Evolutionary conservation across 2,797 vertebrate genomes (phyloP).

Genomic region (Rhabdophis nuchalis): DNA sequence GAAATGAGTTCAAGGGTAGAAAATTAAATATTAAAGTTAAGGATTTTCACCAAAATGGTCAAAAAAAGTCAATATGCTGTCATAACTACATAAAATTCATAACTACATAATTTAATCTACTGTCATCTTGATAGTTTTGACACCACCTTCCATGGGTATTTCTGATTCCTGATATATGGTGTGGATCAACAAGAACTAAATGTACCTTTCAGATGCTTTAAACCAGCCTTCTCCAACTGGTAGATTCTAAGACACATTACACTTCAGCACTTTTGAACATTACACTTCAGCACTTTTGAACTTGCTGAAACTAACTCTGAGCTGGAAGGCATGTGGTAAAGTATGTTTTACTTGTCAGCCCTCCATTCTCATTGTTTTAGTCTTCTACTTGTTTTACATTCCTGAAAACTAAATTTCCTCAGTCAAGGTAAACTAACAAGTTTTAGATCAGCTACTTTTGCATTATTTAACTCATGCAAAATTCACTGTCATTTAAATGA

Average conservation of each 20-base stretch:
- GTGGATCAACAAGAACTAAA: not conserved
- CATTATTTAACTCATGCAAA: constrained; percentile 33
- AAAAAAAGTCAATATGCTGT: not conserved
- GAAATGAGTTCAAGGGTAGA: not conserved
- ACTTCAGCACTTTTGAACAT: not conserved
- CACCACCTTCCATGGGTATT: not conserved
- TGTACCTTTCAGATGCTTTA: not conserved
- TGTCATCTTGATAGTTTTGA: not conserved
- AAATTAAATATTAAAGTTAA: not conserved
- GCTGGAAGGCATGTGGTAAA: not conserved
- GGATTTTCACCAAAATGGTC: not conserved
- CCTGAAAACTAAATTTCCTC: constrained; percentile 31
- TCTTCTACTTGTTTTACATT: constrained; percentile 37
- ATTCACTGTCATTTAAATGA: constrained; percentile 26
- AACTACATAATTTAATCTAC: not conserved
- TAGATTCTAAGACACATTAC: not conserved
- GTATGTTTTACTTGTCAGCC: not conserved
- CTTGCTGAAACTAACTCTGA: not conserved
- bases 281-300: not conserved
- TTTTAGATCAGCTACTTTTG: constrained; percentile 26
- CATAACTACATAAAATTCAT: not conserved
- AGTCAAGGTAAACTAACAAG: constrained; percentile 10
- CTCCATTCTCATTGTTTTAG: not conserved
- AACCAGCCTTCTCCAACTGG: not conserved
- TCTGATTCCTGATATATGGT: not conserved